Evolutionary conservation across 1,140 invertebrate species (phyloP).

Genomic region (Papilio polyxenes): DNA sequence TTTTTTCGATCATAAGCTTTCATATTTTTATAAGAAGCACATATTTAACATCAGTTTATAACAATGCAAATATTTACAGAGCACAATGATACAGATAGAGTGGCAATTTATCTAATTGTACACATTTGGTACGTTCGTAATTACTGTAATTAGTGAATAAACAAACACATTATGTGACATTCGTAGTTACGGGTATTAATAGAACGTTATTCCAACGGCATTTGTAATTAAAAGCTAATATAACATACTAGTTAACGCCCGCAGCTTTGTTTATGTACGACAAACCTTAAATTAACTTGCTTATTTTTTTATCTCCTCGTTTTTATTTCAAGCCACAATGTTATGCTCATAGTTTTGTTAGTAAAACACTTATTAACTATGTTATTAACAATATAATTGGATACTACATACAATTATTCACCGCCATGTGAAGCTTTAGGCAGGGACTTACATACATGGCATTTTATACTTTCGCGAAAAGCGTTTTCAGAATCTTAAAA

Average conservation of each 20-base stretch:
- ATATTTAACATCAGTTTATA: not conserved
- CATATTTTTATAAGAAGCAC: no score
- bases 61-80: not conserved
- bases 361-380: no score
- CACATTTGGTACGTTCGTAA: constrained; percentile 3
- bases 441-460: no score
- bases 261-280: not conserved
- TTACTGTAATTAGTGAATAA: constrained; percentile 16
- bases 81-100: not conserved
- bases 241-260: not conserved
- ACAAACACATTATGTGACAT: not conserved
- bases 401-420: no score
- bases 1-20: no score
- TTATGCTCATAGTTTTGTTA: no score
- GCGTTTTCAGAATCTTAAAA: not conserved
- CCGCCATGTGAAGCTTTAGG: no score
- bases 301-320: no score
- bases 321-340: no score
- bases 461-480: not conserved
- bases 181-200: not conserved
- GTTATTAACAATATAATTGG: no score
- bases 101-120: not conserved
- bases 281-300: no score
- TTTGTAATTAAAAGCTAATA: constrained; percentile 12
- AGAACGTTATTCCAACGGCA: not conserved